phyloP scores from a whole-genome alignment of 1,140 invertebrate genomes.

The fruit fly (Drosophila melanogaster) region DNA sequence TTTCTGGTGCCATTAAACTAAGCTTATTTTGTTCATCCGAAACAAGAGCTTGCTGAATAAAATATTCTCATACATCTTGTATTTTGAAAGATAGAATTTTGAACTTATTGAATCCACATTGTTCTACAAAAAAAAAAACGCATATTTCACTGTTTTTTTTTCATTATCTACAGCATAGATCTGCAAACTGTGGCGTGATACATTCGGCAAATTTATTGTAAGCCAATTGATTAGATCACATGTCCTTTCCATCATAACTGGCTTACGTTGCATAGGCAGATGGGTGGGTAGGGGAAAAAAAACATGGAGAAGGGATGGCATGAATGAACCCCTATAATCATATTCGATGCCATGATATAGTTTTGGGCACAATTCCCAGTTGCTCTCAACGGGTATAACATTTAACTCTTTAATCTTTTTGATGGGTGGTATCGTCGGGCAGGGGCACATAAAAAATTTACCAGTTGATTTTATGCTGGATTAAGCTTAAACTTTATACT shows the following conservation, averaged over 20 bases:
- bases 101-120: too few relatives aligned
- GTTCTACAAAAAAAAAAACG: background rate
- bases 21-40: too few relatives aligned
- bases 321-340: constrained; percentile 49
- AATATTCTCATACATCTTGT: too few relatives aligned
- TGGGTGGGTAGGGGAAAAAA: too few relatives aligned
- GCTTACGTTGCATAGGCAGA: constrained; percentile 26
- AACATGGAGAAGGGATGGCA: constrained; percentile 16
- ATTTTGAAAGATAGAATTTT: too few relatives aligned
- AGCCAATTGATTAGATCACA: constrained; percentile 66
- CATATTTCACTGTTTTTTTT: background rate
- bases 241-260: constrained; percentile 51
- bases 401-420: constrained; percentile 77
- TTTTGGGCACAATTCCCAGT: constrained; percentile 39
- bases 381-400: constrained; percentile 51
- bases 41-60: too few relatives aligned
- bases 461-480: constrained; percentile 84
- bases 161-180: constrained; percentile 1
- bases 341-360: constrained; percentile 60
- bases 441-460: constrained; percentile 79
- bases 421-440: constrained; percentile 30
- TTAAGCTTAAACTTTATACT: constrained; percentile 83
- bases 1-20: too few relatives aligned
- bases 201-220: constrained; percentile 54
- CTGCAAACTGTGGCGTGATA: background rate